Base-by-base conservation (phyloP, 2,888 invertebrate species). In the Noctua janthe region DNA sequence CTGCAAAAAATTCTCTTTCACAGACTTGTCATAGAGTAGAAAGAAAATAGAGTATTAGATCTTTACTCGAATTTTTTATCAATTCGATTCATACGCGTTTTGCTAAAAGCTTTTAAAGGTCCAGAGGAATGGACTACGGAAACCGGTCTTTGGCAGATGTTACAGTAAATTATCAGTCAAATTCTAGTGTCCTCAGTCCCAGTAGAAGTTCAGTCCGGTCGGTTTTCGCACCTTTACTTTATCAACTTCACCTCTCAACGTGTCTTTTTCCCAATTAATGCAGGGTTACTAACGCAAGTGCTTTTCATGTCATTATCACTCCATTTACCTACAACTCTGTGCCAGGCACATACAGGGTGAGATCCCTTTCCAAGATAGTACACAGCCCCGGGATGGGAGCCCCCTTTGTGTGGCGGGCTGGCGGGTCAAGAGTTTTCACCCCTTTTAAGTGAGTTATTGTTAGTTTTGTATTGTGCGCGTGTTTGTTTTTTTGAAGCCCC, bases 361-460 rank as follows among this genome's bases (percentile, higher is more conserved):
- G 87, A 87, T 79, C 82, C 76, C 80, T 87, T 83, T 76, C 74
- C 82, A 64, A 86, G 84, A 83, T 82, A 84, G 83, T 76, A 81
- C 80, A 83, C 78, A 81, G 73, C 82, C 77, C 80, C 71, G 70
- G 77, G 74, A 84, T 71, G 74, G 71, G 70, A 77, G 82, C 59
- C 74, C 78, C 87, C 88, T 88, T 91, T 91, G 87, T 91, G 87
- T 85, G 72, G 74, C 54, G 29, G 76, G 54, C 59, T 62, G 79
- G 69, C 78, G 80, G 91, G 91, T 91, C 90, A 91, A 91, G 90
- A 88, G 90, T 90, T 90, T 89, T 91, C 88, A 86, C 91, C 87
- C 90, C 88, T 84, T 91, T 85, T 89, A 91, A 89, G 87, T 89
- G 87, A 89, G 87, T 91, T 90, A 91, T 91, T 91, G 89, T 90